Conservation (phyloP, 1,140 invertebrate genomes). For the Diabrotica virgifera region DNA sequence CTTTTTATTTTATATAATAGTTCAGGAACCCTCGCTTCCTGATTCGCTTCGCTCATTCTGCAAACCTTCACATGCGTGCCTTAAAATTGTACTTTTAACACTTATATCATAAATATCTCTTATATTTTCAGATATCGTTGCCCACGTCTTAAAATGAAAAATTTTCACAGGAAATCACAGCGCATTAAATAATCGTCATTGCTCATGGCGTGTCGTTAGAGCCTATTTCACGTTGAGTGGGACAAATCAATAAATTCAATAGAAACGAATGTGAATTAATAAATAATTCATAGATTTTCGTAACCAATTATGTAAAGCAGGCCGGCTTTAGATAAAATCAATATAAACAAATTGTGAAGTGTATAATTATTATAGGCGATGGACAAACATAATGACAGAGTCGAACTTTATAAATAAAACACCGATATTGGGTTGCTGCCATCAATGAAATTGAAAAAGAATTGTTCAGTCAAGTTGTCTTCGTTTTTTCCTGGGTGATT, state of each 20-base stretch:
- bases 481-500: no score
- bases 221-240: not conserved
- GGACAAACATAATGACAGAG: slow-evolving; percentile 16
- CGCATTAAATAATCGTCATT: no score
- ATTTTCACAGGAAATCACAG: no score
- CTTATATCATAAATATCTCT: no score
- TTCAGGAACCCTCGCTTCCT: no score
- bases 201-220: not conserved
- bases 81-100: no score
- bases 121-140: no score
- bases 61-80: no score
- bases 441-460: slow-evolving; percentile 12
- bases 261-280: slow-evolving; percentile 5
- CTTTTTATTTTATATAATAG: no score
- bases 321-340: slow-evolving; percentile 14
- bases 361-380: slow-evolving; percentile 11
- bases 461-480: not conserved
- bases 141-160: no score
- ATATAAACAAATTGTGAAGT: slow-evolving; percentile 12
- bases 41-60: no score
- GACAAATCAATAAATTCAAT: slow-evolving; percentile 9
- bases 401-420: slow-evolving; percentile 6
- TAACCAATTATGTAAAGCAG: slow-evolving; percentile 16
- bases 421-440: not conserved
- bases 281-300: slow-evolving; percentile 15